Percentiles rank a stretch among this genome's conserved stretches.
Conservation (phyloP, 2,888 invertebrate genomes). For the Pammene aurita region DNA sequence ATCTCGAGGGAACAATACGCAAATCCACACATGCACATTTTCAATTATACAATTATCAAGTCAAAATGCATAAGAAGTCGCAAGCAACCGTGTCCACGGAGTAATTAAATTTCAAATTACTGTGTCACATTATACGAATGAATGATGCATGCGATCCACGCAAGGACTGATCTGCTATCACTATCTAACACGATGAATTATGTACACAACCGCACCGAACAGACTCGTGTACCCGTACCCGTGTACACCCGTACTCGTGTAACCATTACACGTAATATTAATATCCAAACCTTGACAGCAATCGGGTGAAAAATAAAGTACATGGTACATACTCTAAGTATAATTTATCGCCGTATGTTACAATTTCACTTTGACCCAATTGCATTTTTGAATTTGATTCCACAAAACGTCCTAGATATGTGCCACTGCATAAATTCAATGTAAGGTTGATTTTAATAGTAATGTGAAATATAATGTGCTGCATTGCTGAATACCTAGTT, state of each 20-base stretch:
- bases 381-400: conserved; percentile 53
- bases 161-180: conserved; percentile 50
- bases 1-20: conserved; percentile 3
- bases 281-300: conserved; percentile 70
- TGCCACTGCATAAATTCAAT: conserved; percentile 40
- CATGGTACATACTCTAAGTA: conserved; percentile 44
- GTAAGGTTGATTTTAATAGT: conserved; percentile 18
- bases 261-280: conserved; percentile 43
- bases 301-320: conserved; percentile 55
- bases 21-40: background rate
- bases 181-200: conserved; percentile 42
- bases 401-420: conserved; percentile 49
- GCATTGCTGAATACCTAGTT: conserved; percentile 9
- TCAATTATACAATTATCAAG: conserved; percentile 14
- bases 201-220: conserved; percentile 42
- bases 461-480: conserved; percentile 15
- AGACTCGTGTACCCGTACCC: conserved; percentile 45
- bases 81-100: conserved; percentile 6
- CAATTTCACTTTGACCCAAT: conserved; percentile 60
- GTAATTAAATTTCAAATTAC: conserved; percentile 46
- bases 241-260: background rate
- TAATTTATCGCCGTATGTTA: conserved; percentile 50
- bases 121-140: conserved; percentile 47
- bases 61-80: conserved; percentile 12
- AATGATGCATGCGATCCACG: conserved; percentile 52